Conservation (phyloP, 92 coral and sea anemone genomes). For the Pocillopora grandis region DNA sequence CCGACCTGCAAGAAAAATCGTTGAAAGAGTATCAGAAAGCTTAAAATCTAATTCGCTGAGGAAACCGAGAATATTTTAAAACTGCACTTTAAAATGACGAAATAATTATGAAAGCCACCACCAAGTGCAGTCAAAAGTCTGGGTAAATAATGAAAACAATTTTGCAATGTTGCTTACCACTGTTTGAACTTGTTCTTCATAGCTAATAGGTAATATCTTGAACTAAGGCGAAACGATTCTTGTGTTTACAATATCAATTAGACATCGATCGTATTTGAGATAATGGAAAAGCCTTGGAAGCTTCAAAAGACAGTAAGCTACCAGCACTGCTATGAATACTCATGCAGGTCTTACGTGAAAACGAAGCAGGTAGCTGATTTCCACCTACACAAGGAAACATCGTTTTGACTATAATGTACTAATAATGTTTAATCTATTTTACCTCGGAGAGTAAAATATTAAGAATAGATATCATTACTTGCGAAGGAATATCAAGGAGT, state of each 20-base stretch:
- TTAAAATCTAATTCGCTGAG: no score
- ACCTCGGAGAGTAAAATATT: background rate
- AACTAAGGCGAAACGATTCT: no score
- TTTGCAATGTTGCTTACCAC: no score
- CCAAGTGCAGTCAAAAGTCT: no score
- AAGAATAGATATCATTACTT: background rate
- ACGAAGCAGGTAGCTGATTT: background rate
- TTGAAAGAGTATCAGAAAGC: background rate
- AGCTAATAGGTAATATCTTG: no score
- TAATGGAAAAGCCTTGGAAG: background rate
- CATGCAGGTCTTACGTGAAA: background rate
- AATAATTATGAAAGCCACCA: no score
- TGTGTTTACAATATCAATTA: background rate
- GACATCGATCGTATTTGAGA: background rate
- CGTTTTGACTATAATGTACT: background rate
- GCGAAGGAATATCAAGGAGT: background rate
- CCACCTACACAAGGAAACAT: background rate
- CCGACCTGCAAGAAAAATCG: slow-evolving; percentile 36
- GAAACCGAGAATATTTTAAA: no score
- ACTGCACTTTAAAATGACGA: no score
- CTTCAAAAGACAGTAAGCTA: background rate
- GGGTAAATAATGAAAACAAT: no score
- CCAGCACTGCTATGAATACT: background rate
- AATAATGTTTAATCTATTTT: background rate
- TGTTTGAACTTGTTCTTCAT: no score